phyloP scores from a whole-genome alignment of 2,113 vertebrate genomes.

The Aphyosemion australe region DNA sequence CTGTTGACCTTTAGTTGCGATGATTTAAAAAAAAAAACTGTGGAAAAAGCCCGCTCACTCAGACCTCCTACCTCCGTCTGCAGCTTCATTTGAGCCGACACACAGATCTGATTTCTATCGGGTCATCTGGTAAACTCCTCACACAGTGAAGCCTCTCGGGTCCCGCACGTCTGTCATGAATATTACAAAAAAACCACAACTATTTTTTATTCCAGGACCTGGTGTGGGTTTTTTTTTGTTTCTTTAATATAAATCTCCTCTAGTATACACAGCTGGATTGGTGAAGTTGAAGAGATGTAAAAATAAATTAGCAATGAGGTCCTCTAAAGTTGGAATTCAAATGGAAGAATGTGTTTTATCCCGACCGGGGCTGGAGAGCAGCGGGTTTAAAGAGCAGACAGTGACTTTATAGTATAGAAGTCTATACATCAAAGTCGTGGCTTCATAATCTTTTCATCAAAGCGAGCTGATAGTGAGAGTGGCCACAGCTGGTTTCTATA shows the following conservation, averaged over 20 bases:
- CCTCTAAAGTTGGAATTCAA: slow-evolving; percentile 44
- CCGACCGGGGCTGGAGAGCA: slow-evolving; percentile 13
- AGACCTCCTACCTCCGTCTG: slow-evolving; percentile 13
- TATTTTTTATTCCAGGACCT: slow-evolving; percentile 26
- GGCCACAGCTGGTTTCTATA: slow-evolving; percentile 69
- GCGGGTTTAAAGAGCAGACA: slow-evolving; percentile 31
- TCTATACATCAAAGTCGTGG: slow-evolving; percentile 61
- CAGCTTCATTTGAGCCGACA: slow-evolving; percentile 55
- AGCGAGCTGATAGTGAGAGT: slow-evolving; percentile 33
- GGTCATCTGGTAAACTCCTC: slow-evolving; percentile 78
- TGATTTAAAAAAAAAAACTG: slow-evolving; percentile 17
- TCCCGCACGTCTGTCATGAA: slow-evolving; percentile 34
- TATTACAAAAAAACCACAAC: slow-evolving; percentile 47
- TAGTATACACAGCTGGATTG: slow-evolving; percentile 60
- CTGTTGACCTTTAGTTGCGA: slow-evolving; percentile 11
- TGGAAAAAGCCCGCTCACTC: not conserved
- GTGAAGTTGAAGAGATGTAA: slow-evolving; percentile 30
- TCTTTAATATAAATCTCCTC: slow-evolving; percentile 20
- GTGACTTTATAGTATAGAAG: slow-evolving; percentile 32
- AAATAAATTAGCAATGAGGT: slow-evolving; percentile 46
- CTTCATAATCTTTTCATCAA: slow-evolving; percentile 68
- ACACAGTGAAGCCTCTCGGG: slow-evolving; percentile 45
- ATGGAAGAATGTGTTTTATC: slow-evolving; percentile 28
- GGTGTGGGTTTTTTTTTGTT: slow-evolving; percentile 25
- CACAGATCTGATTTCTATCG: slow-evolving; percentile 64